phyloP scores from a whole-genome alignment of 2,888 invertebrate genomes.

The Hofmannophila pseudospretella region DNA sequence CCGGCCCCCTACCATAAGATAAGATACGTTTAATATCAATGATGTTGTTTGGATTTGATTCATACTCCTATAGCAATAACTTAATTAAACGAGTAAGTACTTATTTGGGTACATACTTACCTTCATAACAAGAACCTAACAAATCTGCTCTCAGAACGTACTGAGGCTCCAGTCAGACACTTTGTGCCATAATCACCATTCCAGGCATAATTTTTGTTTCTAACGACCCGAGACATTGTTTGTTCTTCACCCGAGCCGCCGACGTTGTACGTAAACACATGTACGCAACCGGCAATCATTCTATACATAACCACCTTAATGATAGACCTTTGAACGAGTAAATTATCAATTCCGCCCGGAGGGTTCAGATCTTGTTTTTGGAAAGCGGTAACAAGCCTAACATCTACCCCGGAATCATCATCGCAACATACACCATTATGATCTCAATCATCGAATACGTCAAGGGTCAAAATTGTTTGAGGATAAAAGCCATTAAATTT shows the following conservation, averaged over 20 bases:
- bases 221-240: conserved; percentile 74
- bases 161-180: conserved; percentile 29
- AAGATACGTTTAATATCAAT: too few relatives aligned
- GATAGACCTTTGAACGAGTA: conserved; percentile 73
- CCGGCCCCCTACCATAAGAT: too few relatives aligned
- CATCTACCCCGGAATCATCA: conserved; percentile 43
- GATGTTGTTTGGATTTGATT: too few relatives aligned
- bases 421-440: conserved; percentile 27
- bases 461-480: conserved; percentile 27
- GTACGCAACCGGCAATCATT: conserved; percentile 68
- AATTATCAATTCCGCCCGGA: conserved; percentile 76
- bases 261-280: conserved; percentile 55
- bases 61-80: too few relatives aligned
- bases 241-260: conserved; percentile 60
- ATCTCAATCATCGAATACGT: conserved; percentile 23
- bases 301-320: conserved; percentile 64
- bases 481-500: conserved; percentile 12
- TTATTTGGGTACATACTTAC: too few relatives aligned
- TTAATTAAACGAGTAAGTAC: too few relatives aligned
- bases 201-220: conserved; percentile 58
- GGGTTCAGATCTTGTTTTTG: conserved; percentile 43
- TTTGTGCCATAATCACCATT: conserved; percentile 56
- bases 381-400: conserved; percentile 65
- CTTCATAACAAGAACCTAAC: too few relatives aligned
- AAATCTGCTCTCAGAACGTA: conserved; percentile 6